These are phyloP conservation scores for Anneissia japonica DNA, from an alignment of 35 echinoderm and acorn worm species.

Conservation along the genomic window DNA sequence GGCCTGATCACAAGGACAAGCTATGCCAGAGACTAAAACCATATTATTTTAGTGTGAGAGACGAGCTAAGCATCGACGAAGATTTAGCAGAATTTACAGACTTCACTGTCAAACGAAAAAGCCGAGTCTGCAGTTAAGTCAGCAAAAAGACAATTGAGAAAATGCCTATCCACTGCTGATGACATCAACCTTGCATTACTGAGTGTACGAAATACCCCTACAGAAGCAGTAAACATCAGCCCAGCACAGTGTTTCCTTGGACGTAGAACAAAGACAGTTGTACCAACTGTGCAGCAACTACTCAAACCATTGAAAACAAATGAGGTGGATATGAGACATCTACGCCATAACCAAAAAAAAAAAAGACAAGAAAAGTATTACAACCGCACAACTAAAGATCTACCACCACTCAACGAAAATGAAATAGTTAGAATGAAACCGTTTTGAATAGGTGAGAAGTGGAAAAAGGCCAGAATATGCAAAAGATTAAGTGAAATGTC, in stretches of 20 bases:
- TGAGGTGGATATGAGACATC: slow-evolving; percentile 4
- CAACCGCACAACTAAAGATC: slow-evolving; percentile 2
- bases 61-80: no score
- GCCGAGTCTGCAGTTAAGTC: slow-evolving; percentile 14
- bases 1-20: slow-evolving; percentile 21
- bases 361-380: slow-evolving; percentile 23
- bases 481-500: no score
- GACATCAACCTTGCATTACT: slow-evolving; percentile 3
- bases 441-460: no score
- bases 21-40: neutral
- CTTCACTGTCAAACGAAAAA: slow-evolving; percentile 2
- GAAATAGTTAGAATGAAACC: neutral
- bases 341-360: neutral
- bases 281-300: neutral
- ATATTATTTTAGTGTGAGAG: slow-evolving; percentile 23
- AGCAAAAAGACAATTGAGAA: slow-evolving; percentile 22
- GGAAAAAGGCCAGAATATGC: no score
- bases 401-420: slow-evolving; percentile 5
- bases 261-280: slow-evolving; percentile 8
- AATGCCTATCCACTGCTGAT: neutral
- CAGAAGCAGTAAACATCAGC: neutral
- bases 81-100: neutral
- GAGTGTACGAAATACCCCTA: slow-evolving; percentile 21
- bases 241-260: slow-evolving; percentile 15
- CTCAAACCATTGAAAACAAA: neutral